phyloP scores from a whole-genome alignment of 2,113 vertebrate species.

The Octodon degus region DNA sequence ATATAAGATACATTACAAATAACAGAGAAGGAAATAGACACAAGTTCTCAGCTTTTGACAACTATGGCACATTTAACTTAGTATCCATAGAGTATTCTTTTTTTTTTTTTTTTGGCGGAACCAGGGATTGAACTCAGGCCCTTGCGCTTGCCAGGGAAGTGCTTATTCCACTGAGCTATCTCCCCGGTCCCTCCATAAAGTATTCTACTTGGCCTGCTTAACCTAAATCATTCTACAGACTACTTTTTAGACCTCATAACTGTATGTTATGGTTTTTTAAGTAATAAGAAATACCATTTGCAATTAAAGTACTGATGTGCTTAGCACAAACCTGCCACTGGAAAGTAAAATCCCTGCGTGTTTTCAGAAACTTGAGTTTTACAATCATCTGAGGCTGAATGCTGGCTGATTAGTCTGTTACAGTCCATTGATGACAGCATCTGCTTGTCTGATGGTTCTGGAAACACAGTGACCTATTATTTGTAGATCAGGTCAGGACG shows the following conservation, averaged over 20 bases:
- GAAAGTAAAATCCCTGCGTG: neutral
- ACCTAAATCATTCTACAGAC: neutral
- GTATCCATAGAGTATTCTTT: constrained; percentile 2
- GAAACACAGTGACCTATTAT: neutral
- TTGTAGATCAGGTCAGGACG: neutral
- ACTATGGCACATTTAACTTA: constrained; percentile 8
- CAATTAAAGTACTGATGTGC: neutral
- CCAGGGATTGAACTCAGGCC: too few relatives aligned
- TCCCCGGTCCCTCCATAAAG: too few relatives aligned
- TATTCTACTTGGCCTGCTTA: constrained; percentile 8
- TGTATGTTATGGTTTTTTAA: neutral
- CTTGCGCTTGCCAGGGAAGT: too few relatives aligned
- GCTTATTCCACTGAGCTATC: too few relatives aligned
- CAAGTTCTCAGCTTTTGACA: neutral
- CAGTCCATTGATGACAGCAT: neutral
- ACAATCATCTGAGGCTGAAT: neutral
- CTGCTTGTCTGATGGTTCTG: neutral
- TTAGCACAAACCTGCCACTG: neutral
- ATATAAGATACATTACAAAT: neutral
- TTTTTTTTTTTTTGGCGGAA: too few relatives aligned
- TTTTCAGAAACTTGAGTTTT: neutral
- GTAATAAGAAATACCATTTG: neutral
- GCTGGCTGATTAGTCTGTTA: neutral
- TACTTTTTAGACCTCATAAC: neutral
- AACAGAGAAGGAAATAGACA: neutral